Conservation (phyloP, 2,888 invertebrate genomes). For the Leistus spinibarbis region DNA sequence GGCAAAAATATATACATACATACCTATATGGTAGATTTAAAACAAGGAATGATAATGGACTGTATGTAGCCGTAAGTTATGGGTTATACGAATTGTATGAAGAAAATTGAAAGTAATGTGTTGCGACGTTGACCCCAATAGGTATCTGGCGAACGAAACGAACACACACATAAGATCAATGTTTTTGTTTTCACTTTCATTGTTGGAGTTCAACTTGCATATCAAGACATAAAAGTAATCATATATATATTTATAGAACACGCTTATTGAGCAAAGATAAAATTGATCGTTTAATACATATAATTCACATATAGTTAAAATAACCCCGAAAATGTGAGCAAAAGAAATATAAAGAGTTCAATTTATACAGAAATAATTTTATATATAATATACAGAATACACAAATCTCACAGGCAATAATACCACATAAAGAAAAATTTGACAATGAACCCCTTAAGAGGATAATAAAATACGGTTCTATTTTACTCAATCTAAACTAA, state of each 20-base stretch:
- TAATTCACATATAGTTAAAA: too few relatives aligned
- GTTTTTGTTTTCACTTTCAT: conserved; percentile 8
- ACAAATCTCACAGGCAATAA: too few relatives aligned
- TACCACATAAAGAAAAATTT: too few relatives aligned
- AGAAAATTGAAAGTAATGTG: not conserved
- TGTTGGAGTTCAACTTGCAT: not conserved
- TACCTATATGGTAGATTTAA: not conserved
- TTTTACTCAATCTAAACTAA: too few relatives aligned
- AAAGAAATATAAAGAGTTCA: too few relatives aligned
- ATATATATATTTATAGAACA: not conserved
- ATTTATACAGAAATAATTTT: too few relatives aligned
- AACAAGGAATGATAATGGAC: not conserved
- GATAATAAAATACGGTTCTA: too few relatives aligned
- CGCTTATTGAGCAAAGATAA: not conserved
- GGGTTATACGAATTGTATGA: not conserved
- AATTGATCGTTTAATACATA: not conserved
- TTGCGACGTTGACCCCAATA: not conserved
- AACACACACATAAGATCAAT: not conserved
- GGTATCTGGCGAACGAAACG: not conserved
- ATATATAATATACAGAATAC: too few relatives aligned
- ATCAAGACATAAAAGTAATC: not conserved
- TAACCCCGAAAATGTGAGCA: too few relatives aligned
- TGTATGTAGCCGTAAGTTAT: not conserved
- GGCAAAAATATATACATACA: not conserved
- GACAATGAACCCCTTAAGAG: too few relatives aligned